phyloP scores from a whole-genome alignment of 2,888 invertebrate species.

The Agelastica alni region DNA sequence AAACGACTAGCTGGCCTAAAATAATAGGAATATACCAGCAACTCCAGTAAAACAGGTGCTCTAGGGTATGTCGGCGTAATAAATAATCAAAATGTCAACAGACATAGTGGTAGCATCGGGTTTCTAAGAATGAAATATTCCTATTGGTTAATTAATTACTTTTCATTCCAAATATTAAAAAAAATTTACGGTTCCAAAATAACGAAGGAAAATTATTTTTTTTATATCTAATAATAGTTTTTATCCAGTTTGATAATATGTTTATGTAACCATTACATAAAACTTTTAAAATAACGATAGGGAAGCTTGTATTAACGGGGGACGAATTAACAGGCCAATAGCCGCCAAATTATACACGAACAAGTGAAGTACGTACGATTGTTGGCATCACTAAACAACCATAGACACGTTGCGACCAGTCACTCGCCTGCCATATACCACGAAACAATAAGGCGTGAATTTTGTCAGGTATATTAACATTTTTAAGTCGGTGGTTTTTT shows the following conservation, averaged over 20 bases:
- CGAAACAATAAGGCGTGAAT: no score
- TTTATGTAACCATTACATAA: neutral
- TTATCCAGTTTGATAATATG: neutral
- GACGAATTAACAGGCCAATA: no score
- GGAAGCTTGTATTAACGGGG: neutral
- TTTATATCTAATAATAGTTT: neutral
- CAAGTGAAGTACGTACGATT: no score
- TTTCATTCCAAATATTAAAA: neutral
- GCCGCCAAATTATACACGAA: no score
- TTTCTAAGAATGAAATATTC: constrained; percentile 21
- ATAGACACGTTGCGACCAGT: no score
- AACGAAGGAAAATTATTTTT: neutral
- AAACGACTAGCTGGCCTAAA: constrained; percentile 4
- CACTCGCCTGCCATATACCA: no score
- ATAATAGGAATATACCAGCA: constrained; percentile 14
- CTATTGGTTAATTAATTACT: constrained; percentile 9
- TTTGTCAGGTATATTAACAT: no score
- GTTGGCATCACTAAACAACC: no score
- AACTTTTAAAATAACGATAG: neutral
- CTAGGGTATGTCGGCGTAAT: constrained; percentile 25
- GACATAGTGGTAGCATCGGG: constrained; percentile 30
- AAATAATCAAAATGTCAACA: constrained; percentile 26
- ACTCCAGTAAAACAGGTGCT: constrained; percentile 27
- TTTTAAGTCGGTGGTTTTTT: no score
- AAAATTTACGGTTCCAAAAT: neutral